Conservation (phyloP, 2,888 invertebrate species). For the Maniola hyperantus region DNA sequence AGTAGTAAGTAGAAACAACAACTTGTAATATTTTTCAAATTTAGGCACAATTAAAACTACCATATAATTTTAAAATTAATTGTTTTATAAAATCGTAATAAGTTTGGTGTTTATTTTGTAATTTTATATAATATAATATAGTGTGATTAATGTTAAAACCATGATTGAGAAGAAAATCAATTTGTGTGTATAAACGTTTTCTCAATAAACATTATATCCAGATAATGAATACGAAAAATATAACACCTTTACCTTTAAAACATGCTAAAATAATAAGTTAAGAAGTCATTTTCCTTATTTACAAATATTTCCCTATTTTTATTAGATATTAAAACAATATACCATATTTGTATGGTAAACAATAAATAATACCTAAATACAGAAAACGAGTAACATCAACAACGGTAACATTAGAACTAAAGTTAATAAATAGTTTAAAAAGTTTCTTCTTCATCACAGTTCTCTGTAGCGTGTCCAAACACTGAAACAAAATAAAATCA, state of each 20-base stretch:
- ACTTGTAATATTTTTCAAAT: no score
- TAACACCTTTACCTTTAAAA: constrained; percentile 64
- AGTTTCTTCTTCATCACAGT: constrained; percentile 94
- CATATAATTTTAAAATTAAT: constrained; percentile 40
- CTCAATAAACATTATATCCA: constrained; percentile 75
- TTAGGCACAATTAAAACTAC: constrained; percentile 27
- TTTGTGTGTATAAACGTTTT: constrained; percentile 60
- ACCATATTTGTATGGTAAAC: constrained; percentile 63
- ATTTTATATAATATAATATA: constrained; percentile 34
- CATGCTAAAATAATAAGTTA: constrained; percentile 61
- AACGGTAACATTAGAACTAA: constrained; percentile 76
- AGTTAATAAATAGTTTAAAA: constrained; percentile 81
- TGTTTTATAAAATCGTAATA: constrained; percentile 49
- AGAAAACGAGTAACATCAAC: constrained; percentile 73
- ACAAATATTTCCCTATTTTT: constrained; percentile 62
- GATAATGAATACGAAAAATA: constrained; percentile 70
- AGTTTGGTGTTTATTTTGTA: constrained; percentile 59
- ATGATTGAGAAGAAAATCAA: constrained; percentile 71
- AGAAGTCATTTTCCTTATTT: constrained; percentile 67
- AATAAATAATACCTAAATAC: constrained; percentile 70
- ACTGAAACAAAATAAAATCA: constrained; percentile 81
- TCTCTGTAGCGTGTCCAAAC: constrained; percentile 93
- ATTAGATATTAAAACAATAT: constrained; percentile 61
- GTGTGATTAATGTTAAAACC: constrained; percentile 51
- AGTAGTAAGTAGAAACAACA: no score